Base-by-base conservation (phyloP, 2,888 invertebrate genomes). In the Chalcis sispes region DNA sequence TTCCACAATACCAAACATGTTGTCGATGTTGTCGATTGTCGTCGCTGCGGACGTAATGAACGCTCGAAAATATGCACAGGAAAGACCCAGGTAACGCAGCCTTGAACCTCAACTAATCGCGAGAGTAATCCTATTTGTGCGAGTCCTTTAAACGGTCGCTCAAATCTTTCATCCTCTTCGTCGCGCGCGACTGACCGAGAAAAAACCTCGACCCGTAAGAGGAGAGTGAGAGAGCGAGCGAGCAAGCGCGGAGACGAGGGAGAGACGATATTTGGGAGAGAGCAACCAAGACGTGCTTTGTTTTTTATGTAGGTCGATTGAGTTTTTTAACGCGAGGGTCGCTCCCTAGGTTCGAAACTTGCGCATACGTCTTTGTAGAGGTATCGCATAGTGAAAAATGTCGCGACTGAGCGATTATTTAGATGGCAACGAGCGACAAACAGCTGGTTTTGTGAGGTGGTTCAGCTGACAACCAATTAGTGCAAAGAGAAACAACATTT, bases 401-500 rank as follows among this genome's bases (percentile, higher is more conserved):
- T 71, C 52, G 40, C 40, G 23, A 32, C 18, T 2, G 29, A 18
- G 2, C 18, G 23, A 56, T 66, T 40, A 27, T 67, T 42, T 15
- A 3, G n/a, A n/a, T 15, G 25, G 32, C 46, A 18, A 23, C 48
- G 40, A 23, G 48, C 32, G 23, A 56, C 56, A 75, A 83, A 82
- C 82, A 82, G 81, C 81, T 83, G 82, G 80, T 72, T 80, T 56
- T 79, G 79, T 54, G 72, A 77, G 67, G 75, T 79, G 74, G 77
- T 80, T 79, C 81, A 81, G 81, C 80, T 82, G 82, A 80, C 75
- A 77, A 77, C 75, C 74, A 74, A 77, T 79, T 80, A 76, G 75
- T 77, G 67, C 66, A 67, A 25, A 72, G 15, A 23, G 27, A 27
- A 10, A 42, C 4, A 10, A 20, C 18, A 46, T n/a, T 2, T 3